Evolutionary conservation across 2,888 invertebrate genomes (phyloP).

Genomic region (Pachydiplax longipennis): DNA sequence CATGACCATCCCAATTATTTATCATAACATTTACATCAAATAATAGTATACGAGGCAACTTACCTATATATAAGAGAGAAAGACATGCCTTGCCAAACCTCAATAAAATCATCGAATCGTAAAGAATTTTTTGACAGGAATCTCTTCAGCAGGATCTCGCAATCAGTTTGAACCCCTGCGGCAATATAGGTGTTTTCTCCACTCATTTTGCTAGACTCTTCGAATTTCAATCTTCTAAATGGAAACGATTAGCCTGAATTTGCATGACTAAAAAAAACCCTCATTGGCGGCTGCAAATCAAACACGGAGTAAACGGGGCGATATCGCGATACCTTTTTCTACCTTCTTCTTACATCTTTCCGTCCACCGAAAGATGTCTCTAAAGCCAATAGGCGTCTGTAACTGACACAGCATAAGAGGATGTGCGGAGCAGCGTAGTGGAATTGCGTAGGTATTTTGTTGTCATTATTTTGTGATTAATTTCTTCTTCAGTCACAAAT

Average conservation of each 20-base stretch:
- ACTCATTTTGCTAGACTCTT: neutral
- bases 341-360: neutral
- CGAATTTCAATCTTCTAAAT: too few species aligned
- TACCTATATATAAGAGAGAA: constrained; percentile 15
- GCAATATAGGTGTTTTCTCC: neutral
- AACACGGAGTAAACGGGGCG: too few species aligned
- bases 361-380: neutral
- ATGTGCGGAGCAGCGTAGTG: neutral
- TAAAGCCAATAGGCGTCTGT: constrained; percentile 14
- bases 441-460: neutral
- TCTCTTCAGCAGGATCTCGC: neutral
- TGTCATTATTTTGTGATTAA: constrained; percentile 27
- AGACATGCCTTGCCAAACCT: neutral
- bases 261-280: too few species aligned
- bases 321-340: too few species aligned
- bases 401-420: constrained; percentile 28
- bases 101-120: constrained; percentile 1
- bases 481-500: constrained; percentile 49
- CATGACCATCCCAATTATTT: too few species aligned
- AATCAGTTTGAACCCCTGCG: neutral
- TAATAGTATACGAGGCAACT: neutral
- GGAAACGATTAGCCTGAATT: too few species aligned
- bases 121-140: neutral
- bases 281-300: too few species aligned
- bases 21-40: neutral